Base-by-base conservation (phyloP, 1,140 invertebrate genomes). In the Heliconius melpomene region DNA sequence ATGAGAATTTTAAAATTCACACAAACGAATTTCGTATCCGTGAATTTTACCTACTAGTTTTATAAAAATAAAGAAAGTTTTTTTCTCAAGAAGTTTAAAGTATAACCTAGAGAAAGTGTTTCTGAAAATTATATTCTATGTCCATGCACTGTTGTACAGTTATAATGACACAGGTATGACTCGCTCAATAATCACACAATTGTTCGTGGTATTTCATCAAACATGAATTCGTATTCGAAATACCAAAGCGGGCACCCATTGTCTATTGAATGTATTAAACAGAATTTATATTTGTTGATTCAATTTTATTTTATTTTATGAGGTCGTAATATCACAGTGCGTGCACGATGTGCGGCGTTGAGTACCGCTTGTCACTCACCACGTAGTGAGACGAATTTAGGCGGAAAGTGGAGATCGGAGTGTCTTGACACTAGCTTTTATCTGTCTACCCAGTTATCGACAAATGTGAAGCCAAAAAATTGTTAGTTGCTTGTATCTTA, bases 161-260 rank as follows among this genome's bases (percentile, higher is more conserved):
- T 75, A 79, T 76, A 79, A 79, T 82, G 82, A 85, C 81, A 83
- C 82, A 78, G 18, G 71, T 73, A 66, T 76, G 79, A 46, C 66
- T 72, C 70, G 71, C 77, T 75, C 80, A 78, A 60, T 81, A 81
- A 81, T 81, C 76, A 75, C 72, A 78, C 80, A 75, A 81, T 81
- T 81, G 80, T 81, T 81, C 78, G 80, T 78, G 77, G 73, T 81
- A 81, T 81, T 81, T 81, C 80, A 78, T 78, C 76, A 78, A 81
- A 81, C 57, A 66, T 79, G 40, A 78, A 72, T 79, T 60, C 54
- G 38, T 54, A 72, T 79, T 66, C 60, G 60, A 26, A 66, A 66
- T 66, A 66, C 60, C 26, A 66, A 2, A 11, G 60, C 60, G 60
- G 60, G 5, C 23, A 26, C 26, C 60, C 26, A 29, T 66, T 66